Conservation (phyloP, 2,797 vertebrate genomes). For the Pseudochromis fuscus region DNA sequence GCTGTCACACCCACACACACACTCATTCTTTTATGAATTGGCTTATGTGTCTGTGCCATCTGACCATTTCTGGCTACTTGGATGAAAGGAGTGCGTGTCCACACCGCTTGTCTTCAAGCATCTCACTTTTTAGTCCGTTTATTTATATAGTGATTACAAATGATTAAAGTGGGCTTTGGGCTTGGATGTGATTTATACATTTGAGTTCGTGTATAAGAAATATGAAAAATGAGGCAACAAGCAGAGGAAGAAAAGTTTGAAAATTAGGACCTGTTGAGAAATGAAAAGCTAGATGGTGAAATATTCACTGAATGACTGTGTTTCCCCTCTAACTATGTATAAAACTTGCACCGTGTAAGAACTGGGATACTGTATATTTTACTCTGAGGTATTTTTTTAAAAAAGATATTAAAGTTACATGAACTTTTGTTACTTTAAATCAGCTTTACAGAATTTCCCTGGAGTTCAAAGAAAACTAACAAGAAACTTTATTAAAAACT, state of each 20-base stretch:
- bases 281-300: conserved; percentile 11
- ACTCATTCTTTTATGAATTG: conserved; percentile 34
- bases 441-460: conserved; percentile 39
- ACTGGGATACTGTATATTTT: conserved; percentile 8
- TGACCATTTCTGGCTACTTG: conserved; percentile 13
- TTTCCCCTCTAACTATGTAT: conserved; percentile 12
- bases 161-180: neutral
- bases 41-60: conserved; percentile 24
- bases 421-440: conserved; percentile 25
- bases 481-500: conserved; percentile 35
- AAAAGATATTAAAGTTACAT: conserved; percentile 36
- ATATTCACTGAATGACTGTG: neutral
- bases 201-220: neutral
- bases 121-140: neutral
- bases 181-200: neutral
- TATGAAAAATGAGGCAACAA: conserved; percentile 6
- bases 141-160: conserved; percentile 11
- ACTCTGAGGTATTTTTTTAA: neutral
- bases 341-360: conserved; percentile 7
- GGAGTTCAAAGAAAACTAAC: conserved; percentile 9
- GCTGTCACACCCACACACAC: conserved; percentile 63
- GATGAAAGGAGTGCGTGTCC: no score
- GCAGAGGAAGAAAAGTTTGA: neutral
- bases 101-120: neutral
- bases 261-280: conserved; percentile 10